phyloP scores from a whole-genome alignment of 2,888 invertebrate genomes.

The Atethmia centrago region DNA sequence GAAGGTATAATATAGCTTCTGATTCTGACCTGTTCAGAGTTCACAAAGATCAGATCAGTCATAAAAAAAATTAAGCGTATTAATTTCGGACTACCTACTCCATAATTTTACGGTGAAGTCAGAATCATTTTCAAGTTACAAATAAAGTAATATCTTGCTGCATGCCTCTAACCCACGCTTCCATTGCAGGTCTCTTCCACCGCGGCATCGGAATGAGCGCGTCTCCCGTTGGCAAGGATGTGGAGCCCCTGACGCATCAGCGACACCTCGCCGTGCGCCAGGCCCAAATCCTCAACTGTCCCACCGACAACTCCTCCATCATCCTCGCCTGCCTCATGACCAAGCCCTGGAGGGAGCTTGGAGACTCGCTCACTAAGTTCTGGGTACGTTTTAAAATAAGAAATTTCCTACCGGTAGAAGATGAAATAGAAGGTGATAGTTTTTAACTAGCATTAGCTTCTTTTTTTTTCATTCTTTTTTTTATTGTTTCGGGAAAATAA shows the following conservation, averaged over 20 bases:
- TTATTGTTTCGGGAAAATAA: no score
- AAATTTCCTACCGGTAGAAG: neutral
- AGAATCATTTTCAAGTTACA: neutral
- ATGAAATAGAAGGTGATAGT: neutral
- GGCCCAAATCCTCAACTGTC: constrained; percentile 91
- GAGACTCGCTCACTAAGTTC: constrained; percentile 85
- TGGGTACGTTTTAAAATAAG: constrained; percentile 78
- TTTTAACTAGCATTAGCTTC: no score
- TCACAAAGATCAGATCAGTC: neutral
- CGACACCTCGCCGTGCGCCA: constrained; percentile 91
- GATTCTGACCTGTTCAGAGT: neutral
- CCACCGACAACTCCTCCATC: constrained; percentile 87
- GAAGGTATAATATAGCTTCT: neutral
- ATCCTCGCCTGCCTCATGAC: constrained; percentile 92
- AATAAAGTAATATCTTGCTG: no score
- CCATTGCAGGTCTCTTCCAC: constrained; percentile 91
- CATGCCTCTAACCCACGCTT: neutral
- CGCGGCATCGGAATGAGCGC: constrained; percentile 93
- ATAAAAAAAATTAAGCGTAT: neutral
- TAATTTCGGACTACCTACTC: neutral
- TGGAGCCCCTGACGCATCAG: constrained; percentile 87
- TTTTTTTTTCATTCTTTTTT: no score
- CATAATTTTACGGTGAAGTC: neutral
- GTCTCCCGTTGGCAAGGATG: constrained; percentile 88
- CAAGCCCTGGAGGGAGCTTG: constrained; percentile 86